Conservation (phyloP, 2,888 invertebrate genomes). For the Caenorhabditis angaria region DNA sequence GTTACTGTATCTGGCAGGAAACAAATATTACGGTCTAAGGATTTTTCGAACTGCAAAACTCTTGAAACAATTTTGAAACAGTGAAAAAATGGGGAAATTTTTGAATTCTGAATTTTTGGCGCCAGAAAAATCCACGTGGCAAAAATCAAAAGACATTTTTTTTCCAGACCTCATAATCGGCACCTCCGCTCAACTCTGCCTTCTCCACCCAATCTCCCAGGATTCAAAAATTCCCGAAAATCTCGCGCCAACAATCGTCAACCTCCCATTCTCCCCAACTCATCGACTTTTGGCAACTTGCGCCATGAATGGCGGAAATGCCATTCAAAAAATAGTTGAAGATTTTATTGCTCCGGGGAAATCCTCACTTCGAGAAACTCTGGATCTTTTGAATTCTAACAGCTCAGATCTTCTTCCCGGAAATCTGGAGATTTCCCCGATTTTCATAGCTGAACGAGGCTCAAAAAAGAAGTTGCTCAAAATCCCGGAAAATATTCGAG, state of each 20-base stretch:
- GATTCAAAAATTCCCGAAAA: neutral
- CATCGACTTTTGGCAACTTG: slow-evolving; percentile 36
- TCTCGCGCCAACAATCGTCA: slow-evolving; percentile 33
- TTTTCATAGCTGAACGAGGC: slow-evolving; percentile 34
- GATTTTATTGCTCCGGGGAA: slow-evolving; percentile 3
- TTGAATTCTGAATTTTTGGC: no score
- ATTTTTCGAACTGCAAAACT: no score
- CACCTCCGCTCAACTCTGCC: slow-evolving; percentile 51
- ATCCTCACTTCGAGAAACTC: neutral
- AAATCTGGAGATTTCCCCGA: slow-evolving; percentile 19
- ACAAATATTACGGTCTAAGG: no score
- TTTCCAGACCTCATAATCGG: slow-evolving; percentile 46
- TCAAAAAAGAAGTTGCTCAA: neutral
- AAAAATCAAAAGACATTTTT: neutral
- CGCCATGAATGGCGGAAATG: slow-evolving; percentile 53
- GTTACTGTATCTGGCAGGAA: no score
- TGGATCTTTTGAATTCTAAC: neutral
- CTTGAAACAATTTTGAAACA: no score
- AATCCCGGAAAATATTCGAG: slow-evolving; percentile 5
- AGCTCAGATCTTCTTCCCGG: neutral
- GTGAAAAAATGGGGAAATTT: no score
- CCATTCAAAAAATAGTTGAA: slow-evolving; percentile 27
- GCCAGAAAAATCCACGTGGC: neutral
- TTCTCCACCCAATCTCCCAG: neutral
- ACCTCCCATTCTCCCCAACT: slow-evolving; percentile 27